Evolutionary conservation across 2,888 invertebrate genomes (phyloP).

Genomic region (Dasysyrphus tricinctus): DNA sequence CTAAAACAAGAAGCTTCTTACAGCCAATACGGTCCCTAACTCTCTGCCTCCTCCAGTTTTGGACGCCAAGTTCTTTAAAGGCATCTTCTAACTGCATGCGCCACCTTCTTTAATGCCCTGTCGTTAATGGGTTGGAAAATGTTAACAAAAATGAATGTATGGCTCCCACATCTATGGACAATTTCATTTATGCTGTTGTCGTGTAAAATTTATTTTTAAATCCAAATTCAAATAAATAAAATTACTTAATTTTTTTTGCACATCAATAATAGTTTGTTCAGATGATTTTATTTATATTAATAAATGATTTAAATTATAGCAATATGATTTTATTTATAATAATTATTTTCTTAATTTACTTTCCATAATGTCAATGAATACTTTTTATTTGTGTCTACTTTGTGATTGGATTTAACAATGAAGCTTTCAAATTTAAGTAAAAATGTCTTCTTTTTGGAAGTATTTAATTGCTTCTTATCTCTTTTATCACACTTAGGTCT

Average conservation of each 20-base stretch:
- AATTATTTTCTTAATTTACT: not conserved
- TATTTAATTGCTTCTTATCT: not conserved
- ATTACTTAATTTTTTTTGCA: not conserved
- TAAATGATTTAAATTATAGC: too few relatives aligned
- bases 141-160: too few relatives aligned
- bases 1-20: too few relatives aligned
- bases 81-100: too few relatives aligned
- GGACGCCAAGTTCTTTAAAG: too few relatives aligned
- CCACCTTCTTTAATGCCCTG: too few relatives aligned
- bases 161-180: not conserved
- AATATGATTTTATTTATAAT: not conserved
- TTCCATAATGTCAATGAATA: not conserved
- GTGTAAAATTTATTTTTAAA: not conserved
- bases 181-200: not conserved
- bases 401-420: not conserved
- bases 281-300: conserved; percentile 3
- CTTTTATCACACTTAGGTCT: not conserved
- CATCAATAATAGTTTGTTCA: conserved; percentile 4
- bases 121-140: too few relatives aligned
- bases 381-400: not conserved
- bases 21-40: too few relatives aligned
- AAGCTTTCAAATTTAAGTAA: not conserved
- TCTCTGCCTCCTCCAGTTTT: too few relatives aligned
- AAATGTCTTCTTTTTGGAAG: not conserved
- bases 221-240: not conserved